Base-by-base conservation (phyloP, 2,888 invertebrate genomes). In the Macrosoma leucophasiata region DNA sequence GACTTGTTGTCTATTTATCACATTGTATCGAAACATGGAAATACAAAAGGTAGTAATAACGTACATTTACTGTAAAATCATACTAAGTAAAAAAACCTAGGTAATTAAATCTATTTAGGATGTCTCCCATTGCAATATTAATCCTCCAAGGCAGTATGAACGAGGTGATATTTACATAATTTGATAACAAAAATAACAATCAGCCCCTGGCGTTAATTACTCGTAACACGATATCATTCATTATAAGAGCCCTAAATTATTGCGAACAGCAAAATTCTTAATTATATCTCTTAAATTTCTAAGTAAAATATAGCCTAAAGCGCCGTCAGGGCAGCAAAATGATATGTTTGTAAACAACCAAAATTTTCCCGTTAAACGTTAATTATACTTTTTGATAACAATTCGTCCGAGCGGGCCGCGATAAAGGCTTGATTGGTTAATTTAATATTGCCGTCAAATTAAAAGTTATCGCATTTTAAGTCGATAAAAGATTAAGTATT, bases 261-360 rank as follows among this genome's bases (percentile, higher is more conserved):
- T 78, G 68, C 70, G 78, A 68, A 62, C 67, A 62, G 68, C 78
- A 68, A 79, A 82, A 79, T 79, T 82, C 78, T 82, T 84, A 84
- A 84, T 84, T 84, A 84, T 84, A 84, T 78, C 75, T 79, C 81
- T 84, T 79, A 71, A 77, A 79, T 82, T 81, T 84, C 82, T 78
- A 76, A 81, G 79, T 73, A 76, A 81, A 81, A 74, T 79, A 75
- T 74, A 44, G 81, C 84, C 79, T 59, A 43, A 58, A 70, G 82
- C 75, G 65, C 58, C 62, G 63, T 48, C 55, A 60, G 59, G 67
- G 68, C 76, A 71, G 71, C 77, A 66, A 82, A 81, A 84, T 84
- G 72, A 81, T 82, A 84, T 82, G 82, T 82, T 82, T 79, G 62
- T 77, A 81, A 79, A 81, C 71, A 79, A 55, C 62, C 46, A 52